Percentiles rank a stretch among this genome's conserved stretches.
Conservation (phyloP, 2,888 invertebrate species). For the Leptothorax acervorum region DNA sequence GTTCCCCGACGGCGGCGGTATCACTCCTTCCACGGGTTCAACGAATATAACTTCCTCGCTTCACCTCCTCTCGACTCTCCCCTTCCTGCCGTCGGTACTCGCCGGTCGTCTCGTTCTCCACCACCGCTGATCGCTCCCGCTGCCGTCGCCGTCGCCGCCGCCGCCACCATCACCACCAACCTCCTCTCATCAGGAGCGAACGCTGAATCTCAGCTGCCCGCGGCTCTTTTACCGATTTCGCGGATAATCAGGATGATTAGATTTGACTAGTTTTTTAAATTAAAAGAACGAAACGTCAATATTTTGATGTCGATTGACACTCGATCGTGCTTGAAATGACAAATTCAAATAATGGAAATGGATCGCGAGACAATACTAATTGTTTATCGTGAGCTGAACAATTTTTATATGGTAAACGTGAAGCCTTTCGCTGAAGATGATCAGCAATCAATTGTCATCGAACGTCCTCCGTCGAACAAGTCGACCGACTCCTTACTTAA, state of each 20-base stretch:
- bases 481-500: neutral
- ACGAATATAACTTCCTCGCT: slow-evolving; percentile 78
- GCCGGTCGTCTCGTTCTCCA: slow-evolving; percentile 62
- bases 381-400: neutral
- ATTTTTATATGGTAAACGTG: neutral
- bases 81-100: slow-evolving; percentile 62
- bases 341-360: neutral
- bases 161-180: slow-evolving; percentile 47
- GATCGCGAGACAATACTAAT: neutral
- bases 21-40: slow-evolving; percentile 73
- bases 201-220: slow-evolving; percentile 57
- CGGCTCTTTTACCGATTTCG: slow-evolving; percentile 57
- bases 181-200: slow-evolving; percentile 67
- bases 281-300: neutral
- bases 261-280: neutral
- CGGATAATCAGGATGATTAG: slow-evolving; percentile 5
- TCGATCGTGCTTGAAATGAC: neutral
- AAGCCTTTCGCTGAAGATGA: too few relatives aligned
- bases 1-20: slow-evolving; percentile 68
- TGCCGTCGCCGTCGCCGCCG: slow-evolving; percentile 38
- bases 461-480: neutral
- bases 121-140: slow-evolving; percentile 51
- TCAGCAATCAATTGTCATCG: neutral
- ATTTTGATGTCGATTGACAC: neutral
- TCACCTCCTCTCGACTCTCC: slow-evolving; percentile 63